These are phyloP conservation scores for Campoletis raptor DNA, from an alignment of 2,888 invertebrate species.

Conservation along the genomic window DNA sequence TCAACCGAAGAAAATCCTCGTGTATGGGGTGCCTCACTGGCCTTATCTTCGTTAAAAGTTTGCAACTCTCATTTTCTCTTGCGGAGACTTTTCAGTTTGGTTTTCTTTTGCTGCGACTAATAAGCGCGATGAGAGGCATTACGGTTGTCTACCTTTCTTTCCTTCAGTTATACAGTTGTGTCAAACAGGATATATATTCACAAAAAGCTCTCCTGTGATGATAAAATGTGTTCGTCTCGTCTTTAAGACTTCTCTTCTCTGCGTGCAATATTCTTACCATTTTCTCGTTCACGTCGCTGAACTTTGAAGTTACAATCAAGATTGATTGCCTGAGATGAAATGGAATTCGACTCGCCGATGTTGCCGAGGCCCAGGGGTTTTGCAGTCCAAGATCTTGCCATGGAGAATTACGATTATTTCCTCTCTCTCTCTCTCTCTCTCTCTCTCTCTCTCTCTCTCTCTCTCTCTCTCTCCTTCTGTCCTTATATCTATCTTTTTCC, in stretches of 20 bases:
- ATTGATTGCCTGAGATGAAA: constrained; percentile 81
- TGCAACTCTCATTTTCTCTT: constrained; percentile 35
- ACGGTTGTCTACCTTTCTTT: constrained; percentile 11
- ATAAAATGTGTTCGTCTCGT: constrained; percentile 24
- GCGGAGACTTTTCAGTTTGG: neutral
- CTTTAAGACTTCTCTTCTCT: constrained; percentile 6
- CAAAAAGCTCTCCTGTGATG: neutral
- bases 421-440: neutral
- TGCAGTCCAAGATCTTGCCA: constrained; percentile 10
- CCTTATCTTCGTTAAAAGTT: constrained; percentile 58
- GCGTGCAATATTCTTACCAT: constrained; percentile 21
- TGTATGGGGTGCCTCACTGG: neutral
- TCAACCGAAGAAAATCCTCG: constrained; percentile 33
- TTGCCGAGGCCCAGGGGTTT: constrained; percentile 68
- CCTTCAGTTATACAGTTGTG: neutral
- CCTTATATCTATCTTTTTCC: no score
- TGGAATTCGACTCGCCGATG: constrained; percentile 76
- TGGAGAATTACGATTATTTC: constrained; percentile 35
- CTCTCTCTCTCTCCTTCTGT: neutral
- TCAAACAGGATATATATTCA: constrained; percentile 25
- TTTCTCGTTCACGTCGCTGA: constrained; percentile 64
- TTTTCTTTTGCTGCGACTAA: constrained; percentile 3
- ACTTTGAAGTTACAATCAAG: constrained; percentile 81
- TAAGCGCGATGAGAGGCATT: constrained; percentile 31
- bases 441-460: constrained; percentile 9